Base-by-base conservation (phyloP, 2,797 vertebrate species). In the Acanthis flammea region DNA sequence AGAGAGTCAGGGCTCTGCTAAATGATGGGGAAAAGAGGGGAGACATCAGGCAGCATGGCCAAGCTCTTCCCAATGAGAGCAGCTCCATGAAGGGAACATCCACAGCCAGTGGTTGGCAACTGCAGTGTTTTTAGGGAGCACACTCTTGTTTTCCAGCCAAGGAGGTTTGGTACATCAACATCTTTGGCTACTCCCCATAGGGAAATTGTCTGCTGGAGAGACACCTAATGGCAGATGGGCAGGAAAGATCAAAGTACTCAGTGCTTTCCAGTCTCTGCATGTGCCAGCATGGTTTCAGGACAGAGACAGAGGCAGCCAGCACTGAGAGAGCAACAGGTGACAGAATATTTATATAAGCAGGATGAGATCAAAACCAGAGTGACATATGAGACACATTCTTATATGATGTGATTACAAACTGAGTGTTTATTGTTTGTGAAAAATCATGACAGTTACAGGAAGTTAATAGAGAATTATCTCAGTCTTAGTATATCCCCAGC, bases 21-120 rank as follows among this genome's bases (percentile, higher is more conserved):
- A 79, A 58, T 0, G 5, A 60, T 8, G 3, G 3, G 18, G 22
- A 2, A 42, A 21, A 55, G 21, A 57, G 5, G 8, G 9, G 13
- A 48, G 31, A n/a, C 25, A n/a, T 44, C 22, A 62, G 76, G 23
- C 30, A 61, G 42, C 17, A 41, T 13, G 39, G 14, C n/a, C 57
- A 77, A 35, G 23, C 8, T 45, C 44, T 61, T 61, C 61, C 71
- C 45, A 42, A 7, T 12, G 50, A 14, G 31, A 55, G 8, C 12
- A 71, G 44, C 27, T 5, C 47, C 9, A 3, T 24, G 39, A 66
- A 73, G 23, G 66, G 22, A 10, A 47, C 53, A 55, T 8, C 6
- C 24, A n/a, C 24, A 21, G 30, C 4, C 30, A 28, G 44, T 10
- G 18, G 21, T 3, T 57, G 6, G 10, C 39, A 67, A 1, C n/a